A percentile compares a stretch with the other conserved stretches of the same genome.
Conservation (phyloP, 2,113 vertebrate species). For the Poecilia latipinna region DNA sequence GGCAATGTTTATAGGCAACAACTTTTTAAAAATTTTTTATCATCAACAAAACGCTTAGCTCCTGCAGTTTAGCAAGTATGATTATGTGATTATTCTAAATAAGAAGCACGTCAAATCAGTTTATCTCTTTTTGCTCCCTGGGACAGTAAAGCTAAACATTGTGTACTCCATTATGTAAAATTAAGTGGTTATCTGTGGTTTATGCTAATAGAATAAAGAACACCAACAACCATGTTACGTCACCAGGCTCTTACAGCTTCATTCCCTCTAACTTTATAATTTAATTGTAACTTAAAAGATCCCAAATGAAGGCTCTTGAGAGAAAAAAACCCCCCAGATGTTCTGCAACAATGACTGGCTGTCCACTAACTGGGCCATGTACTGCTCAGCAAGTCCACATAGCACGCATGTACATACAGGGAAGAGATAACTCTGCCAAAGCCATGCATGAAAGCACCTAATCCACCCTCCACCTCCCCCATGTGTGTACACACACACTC, state of each 20-base stretch:
- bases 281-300: not conserved
- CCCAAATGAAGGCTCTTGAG: not conserved
- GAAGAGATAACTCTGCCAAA: conserved; percentile 39
- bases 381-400: conserved; percentile 20
- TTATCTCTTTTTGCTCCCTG: not conserved
- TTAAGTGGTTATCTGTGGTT: not conserved
- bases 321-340: not conserved
- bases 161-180: not conserved
- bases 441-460: conserved; percentile 31
- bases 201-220: not conserved
- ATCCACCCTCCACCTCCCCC: not conserved
- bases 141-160: not conserved
- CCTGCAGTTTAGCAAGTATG: too few species aligned
- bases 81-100: not conserved
- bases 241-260: not conserved
- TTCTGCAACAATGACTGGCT: not conserved
- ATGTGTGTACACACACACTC: conserved; percentile 1
- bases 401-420: conserved; percentile 22
- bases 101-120: not conserved
- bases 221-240: not conserved
- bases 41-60: not conserved
- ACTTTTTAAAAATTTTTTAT: not conserved
- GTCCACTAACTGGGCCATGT: not conserved
- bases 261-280: not conserved
- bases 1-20: not conserved